These are phyloP conservation scores for Epizoanthus stellaris DNA, from an alignment of 92 coral and sea anemone species.

Conservation along the genomic window DNA sequence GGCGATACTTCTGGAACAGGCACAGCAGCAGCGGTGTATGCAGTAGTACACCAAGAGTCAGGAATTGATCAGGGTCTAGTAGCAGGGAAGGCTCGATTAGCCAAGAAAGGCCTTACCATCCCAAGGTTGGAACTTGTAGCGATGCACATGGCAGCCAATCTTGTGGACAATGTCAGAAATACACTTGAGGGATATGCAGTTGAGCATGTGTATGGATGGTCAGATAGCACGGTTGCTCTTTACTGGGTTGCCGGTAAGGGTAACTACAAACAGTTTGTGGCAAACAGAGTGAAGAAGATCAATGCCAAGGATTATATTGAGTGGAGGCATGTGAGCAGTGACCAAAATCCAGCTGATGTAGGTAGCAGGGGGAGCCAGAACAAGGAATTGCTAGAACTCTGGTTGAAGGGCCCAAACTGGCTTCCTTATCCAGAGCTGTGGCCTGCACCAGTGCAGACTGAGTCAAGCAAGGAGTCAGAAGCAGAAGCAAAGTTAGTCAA, in stretches of 20 bases:
- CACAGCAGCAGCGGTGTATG: slow-evolving; percentile 59
- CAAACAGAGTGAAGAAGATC: slow-evolving; percentile 63
- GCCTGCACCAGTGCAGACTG: slow-evolving; percentile 38
- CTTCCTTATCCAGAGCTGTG: slow-evolving; percentile 38
- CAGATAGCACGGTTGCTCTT: slow-evolving; percentile 65
- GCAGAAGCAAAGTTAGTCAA: slow-evolving; percentile 51
- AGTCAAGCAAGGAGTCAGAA: slow-evolving; percentile 52
- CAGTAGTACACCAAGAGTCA: slow-evolving; percentile 59
- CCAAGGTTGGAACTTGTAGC: slow-evolving; percentile 58
- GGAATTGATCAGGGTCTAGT: slow-evolving; percentile 46
- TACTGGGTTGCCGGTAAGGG: slow-evolving; percentile 61
- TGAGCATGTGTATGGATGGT: slow-evolving; percentile 45
- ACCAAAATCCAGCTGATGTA: slow-evolving; percentile 57
- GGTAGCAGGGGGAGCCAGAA: slow-evolving; percentile 47
- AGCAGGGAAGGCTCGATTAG: slow-evolving; percentile 56
- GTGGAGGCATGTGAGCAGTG: slow-evolving; percentile 53
- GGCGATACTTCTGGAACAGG: slow-evolving; percentile 53
- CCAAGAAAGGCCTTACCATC: slow-evolving; percentile 49
- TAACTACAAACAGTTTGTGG: slow-evolving; percentile 58
- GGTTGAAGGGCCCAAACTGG: slow-evolving; percentile 63
- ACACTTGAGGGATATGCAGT: slow-evolving; percentile 38
- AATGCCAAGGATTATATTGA: slow-evolving; percentile 25
- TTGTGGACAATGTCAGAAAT: slow-evolving; percentile 42
- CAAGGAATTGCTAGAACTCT: slow-evolving; percentile 3
- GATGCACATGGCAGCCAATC: slow-evolving; percentile 61